Evolutionary conservation across 2,888 invertebrate genomes (phyloP).

Genomic region (Cartodere bifasciata): DNA sequence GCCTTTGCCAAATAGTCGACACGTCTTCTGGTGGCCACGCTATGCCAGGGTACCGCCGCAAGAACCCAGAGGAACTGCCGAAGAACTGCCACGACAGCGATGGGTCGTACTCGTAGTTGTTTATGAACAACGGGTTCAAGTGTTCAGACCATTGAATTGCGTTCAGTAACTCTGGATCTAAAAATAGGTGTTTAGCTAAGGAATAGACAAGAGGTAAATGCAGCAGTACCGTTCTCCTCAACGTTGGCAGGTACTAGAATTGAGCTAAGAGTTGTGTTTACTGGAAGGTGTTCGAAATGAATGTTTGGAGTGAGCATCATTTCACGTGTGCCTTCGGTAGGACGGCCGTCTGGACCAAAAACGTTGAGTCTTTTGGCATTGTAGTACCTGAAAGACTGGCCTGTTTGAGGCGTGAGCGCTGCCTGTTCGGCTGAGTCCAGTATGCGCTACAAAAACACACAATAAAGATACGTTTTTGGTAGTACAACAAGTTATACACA

Average conservation of each 20-base stretch:
- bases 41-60: conserved; percentile 87
- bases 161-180: conserved; percentile 71
- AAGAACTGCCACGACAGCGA: conserved; percentile 98
- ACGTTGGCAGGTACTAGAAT: conserved; percentile 78
- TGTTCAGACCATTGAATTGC: conserved; percentile 93
- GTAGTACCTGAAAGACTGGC: conserved; percentile 47
- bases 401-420: conserved; percentile 52
- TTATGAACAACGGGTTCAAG: conserved; percentile 77
- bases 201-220: conserved; percentile 1
- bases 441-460: conserved; percentile 51
- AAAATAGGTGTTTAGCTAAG: conserved; percentile 15
- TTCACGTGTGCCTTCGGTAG: conserved; percentile 56
- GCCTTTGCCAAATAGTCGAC: conserved; percentile 43
- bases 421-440: conserved; percentile 87
- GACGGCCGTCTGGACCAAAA: conserved; percentile 61
- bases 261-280: conserved; percentile 74
- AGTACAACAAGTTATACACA: conserved; percentile 38
- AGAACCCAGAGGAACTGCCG: conserved; percentile 90
- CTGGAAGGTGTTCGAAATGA: conserved; percentile 76
- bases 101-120: conserved; percentile 83
- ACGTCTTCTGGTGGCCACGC: conserved; percentile 72
- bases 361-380: conserved; percentile 74
- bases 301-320: conserved; percentile 62
- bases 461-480: not conserved
- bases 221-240: conserved; percentile 47